phyloP scores from a whole-genome alignment of 2,113 vertebrate genomes.

The Tychaedon coryphoeus region DNA sequence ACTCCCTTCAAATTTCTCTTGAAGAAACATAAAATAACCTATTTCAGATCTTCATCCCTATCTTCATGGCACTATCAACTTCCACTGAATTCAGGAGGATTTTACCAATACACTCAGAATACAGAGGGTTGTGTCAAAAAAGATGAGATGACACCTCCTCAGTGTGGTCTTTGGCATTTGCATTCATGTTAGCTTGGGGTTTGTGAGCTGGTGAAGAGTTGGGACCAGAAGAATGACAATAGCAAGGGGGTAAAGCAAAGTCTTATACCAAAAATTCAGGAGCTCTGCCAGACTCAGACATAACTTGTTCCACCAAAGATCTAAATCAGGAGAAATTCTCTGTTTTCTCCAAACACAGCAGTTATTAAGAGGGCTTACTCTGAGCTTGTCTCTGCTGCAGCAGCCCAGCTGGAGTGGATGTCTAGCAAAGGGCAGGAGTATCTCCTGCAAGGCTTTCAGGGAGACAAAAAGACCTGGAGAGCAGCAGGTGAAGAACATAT shows the following conservation, averaged over 20 bases:
- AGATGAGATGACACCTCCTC: not conserved
- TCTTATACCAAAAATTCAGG: not conserved
- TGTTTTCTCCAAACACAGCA: not conserved
- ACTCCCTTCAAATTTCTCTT: not conserved
- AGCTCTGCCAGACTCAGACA: not conserved
- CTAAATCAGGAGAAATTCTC: not conserved
- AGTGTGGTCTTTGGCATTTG: not conserved
- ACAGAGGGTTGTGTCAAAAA: not conserved
- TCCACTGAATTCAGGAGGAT: not conserved
- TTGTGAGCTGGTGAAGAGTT: not conserved
- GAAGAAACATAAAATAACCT: not conserved
- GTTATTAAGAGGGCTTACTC: not conserved
- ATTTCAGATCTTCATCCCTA: not conserved
- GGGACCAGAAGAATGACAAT: not conserved
- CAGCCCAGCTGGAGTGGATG: not conserved
- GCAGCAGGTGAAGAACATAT: not conserved
- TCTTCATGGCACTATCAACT: not conserved
- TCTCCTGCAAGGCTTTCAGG: not conserved
- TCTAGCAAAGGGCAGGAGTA: not conserved
- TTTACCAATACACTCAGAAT: not conserved
- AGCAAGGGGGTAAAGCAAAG: not conserved
- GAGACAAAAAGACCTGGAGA: not conserved
- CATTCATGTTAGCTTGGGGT: not conserved
- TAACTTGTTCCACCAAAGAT: not conserved
- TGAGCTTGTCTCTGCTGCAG: not conserved